Evolutionary conservation across 2,888 invertebrate species (phyloP), one percentile per base, ranked within the genome.

Genomic region (Atherix ibis): DNA sequence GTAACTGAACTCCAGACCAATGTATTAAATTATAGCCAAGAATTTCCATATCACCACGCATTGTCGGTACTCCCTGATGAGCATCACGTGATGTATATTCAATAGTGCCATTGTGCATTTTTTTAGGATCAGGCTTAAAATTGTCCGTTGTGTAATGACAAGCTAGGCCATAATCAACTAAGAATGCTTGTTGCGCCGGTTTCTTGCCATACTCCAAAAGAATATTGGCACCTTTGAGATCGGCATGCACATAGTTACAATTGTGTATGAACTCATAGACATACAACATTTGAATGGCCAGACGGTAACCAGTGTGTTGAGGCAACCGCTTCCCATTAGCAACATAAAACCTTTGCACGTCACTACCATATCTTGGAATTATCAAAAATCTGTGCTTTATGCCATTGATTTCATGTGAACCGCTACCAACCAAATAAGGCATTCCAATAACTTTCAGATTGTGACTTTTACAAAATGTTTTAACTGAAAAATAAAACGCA

Each of bases 81-180:
- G 94, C 94, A 67, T 98, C 98, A 39, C 88, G 66, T 45, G 94
- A 94, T 0, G 92, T 87, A 54, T 91, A 98, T 52, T 97, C 92
- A 40, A 94, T 81, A 0, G 98, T 98, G 1, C 98, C 98, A 58
- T 98, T 85, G 54, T 98, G 95, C 40, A 89, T 91, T 54, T 78
- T 81, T 47, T 84, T 84, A 0, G 85, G 83, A 61, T 95, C 87
- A 0, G 81, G 76, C 54, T 84, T 85, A 54, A 82, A 89, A 37
- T 78, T 78, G 48, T 80, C 81, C 1, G 75, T 76, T 3, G 70
- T 71, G 45, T 73, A 80, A 44, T 75, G 74, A 10, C 76, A 72
- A 0, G 89, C 92, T 25, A 97, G 64, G 0, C 97, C 97, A 62
- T 81, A 98, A 65, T 98, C 97, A 0, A 97, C 83, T 8, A 98